These are phyloP conservation scores for Babylonia areolata DNA, from an alignment of 1,140 invertebrate genomes.

Conservation along the genomic window DNA sequence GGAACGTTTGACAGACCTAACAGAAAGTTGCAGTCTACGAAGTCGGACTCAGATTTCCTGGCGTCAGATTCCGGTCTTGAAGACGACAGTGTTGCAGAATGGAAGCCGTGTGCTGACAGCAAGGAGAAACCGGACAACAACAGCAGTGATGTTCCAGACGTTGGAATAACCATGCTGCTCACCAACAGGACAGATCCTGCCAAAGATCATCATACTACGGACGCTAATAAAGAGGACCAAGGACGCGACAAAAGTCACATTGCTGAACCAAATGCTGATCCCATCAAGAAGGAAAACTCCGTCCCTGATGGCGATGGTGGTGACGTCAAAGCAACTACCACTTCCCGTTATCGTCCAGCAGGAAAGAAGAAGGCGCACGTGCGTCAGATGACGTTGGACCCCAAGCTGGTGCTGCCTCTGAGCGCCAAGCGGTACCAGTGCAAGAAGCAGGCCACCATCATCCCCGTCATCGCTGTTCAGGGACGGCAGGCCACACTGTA, in stretches of 20 bases:
- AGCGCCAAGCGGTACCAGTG: constrained; percentile 2
- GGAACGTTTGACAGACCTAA: too few species aligned
- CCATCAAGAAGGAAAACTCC: too few species aligned
- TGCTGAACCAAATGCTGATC: too few species aligned
- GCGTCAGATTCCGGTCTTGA: not conserved
- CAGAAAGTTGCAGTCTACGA: not conserved
- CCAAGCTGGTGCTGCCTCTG: constrained; percentile 20
- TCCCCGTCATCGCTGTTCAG: constrained; percentile 17
- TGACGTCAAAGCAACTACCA: not conserved
- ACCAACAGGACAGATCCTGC: too few species aligned
- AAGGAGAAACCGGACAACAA: not conserved
- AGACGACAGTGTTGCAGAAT: not conserved
- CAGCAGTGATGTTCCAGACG: not conserved
- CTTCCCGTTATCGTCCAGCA: not conserved
- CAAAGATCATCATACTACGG: too few species aligned
- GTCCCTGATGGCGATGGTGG: too few species aligned
- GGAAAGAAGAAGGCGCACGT: not conserved
- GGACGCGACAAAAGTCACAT: too few species aligned
- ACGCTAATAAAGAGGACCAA: not conserved
- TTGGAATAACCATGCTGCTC: not conserved
- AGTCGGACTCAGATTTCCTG: not conserved
- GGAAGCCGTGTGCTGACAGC: not conserved
- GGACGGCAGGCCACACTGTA: constrained; percentile 12
- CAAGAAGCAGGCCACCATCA: constrained; percentile 28
- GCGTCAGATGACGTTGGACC: constrained; percentile 24